A percentile compares a stretch with the other conserved stretches of the same genome.
phyloP scores from a whole-genome alignment of 2,888 invertebrate genomes.

The Cryptus viduatorius region DNA sequence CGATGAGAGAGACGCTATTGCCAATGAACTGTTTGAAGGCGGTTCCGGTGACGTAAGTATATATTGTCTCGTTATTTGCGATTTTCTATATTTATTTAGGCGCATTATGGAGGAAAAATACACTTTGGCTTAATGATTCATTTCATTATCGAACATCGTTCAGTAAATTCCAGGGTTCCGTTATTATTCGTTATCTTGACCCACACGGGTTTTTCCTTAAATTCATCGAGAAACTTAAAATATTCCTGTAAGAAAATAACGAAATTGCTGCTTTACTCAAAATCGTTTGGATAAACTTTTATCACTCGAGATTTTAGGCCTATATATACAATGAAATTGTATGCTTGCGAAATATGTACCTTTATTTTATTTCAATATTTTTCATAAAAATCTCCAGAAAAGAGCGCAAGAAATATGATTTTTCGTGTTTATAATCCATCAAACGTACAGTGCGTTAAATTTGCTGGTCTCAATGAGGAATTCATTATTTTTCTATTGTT shows the following conservation, averaged over 20 bases:
- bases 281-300: not conserved
- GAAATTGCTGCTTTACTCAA: not conserved
- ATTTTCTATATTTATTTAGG: slow-evolving; percentile 1
- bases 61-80: not conserved
- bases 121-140: not conserved
- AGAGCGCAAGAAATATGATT: not conserved
- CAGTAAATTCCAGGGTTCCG: not conserved
- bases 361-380: not conserved
- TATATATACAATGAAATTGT: no score
- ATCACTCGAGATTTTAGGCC: not conserved
- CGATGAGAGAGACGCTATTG: slow-evolving; percentile 94
- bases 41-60: slow-evolving; percentile 93
- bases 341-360: no score
- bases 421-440: not conserved
- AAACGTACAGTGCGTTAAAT: not conserved
- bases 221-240: no score
- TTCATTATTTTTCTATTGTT: slow-evolving; percentile 1
- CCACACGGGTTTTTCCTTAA: no score
- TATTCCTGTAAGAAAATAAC: no score
- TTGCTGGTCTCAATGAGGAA: not conserved
- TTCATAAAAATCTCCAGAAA: not conserved
- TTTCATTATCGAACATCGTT: not conserved
- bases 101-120: not conserved
- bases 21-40: slow-evolving; percentile 94
- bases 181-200: no score